Base-by-base conservation (phyloP, 1,140 invertebrate species). In the Temnothorax curvispinosus region DNA sequence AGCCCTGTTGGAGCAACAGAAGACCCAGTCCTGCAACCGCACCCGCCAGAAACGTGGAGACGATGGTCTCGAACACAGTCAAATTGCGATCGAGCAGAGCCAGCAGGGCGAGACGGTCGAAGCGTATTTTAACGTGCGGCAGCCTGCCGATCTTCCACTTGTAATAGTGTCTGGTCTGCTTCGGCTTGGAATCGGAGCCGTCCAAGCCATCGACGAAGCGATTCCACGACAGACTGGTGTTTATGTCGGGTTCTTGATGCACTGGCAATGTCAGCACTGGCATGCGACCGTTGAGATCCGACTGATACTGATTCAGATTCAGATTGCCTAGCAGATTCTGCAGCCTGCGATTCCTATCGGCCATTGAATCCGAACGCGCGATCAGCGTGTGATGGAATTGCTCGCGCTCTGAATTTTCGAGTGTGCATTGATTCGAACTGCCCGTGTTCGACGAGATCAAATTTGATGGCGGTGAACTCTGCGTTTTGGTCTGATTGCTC, bases 51-150 rank as follows among this genome's bases (percentile, higher is more conserved):
- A 98, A 88, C 67, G 99, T 97, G 6, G 98, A 98, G 50, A 99
- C 94, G 13, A 98, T 94, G n/a, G 98, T 98, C 94, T 99, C 99
- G 82, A 97, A 96, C 85, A 98, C 96, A 9, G 98, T 98, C 27
- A 98, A 94, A 94, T 99, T 99, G 64, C 98, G 96, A 95, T 99
- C 99, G 80, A 99, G 97, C 0, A 99, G 95, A 0, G 99, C 98
- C 93, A 99, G 96, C 13, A 99, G 95, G 86, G 98, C 97, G 62
- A 99, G 96, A 65, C 99, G 96, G 95, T 99, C 99, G 96, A 99
- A 98, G 44, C 97, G 97, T 2, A 99, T 96, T 96, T 98, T 98
- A 0, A 98, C 94, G 87, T 96, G 96, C 0, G 96, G 96, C 90
- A 97, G 97, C 85, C 97, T 97, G 6, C 97, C 96, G 27, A 98